phyloP scores from a whole-genome alignment of 1,140 invertebrate species.

The Drosophila prosaltans region DNA sequence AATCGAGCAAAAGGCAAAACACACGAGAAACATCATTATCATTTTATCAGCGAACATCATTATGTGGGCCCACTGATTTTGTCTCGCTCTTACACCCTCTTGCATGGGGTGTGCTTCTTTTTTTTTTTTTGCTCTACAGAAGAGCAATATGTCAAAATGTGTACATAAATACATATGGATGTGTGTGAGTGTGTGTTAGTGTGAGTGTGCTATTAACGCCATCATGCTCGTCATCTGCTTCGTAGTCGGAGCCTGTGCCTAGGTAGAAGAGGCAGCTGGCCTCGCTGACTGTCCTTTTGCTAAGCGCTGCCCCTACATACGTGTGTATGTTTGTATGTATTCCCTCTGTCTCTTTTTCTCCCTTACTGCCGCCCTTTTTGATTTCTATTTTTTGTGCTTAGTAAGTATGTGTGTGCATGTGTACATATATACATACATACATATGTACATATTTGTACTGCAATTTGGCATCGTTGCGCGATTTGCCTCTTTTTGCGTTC shows the following conservation, averaged over 20 bases:
- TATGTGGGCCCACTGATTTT: conserved; percentile 19
- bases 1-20: conserved; percentile 25
- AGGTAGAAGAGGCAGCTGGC: conserved; percentile 4
- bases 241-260: conserved; percentile 4
- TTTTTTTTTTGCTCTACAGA: conserved; percentile 12
- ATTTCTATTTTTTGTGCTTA: conserved; percentile 3
- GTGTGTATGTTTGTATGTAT: background rate
- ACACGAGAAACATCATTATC: conserved; percentile 61
- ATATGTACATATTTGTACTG: conserved; percentile 78
- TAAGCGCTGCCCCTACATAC: conserved; percentile 62
- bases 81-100: conserved; percentile 43
- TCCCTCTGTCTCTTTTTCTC: conserved; percentile 18
- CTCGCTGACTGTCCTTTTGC: conserved; percentile 71
- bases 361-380: background rate
- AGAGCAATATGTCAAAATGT: conserved; percentile 43
- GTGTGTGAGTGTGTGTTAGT: conserved; percentile 9
- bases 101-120: conserved; percentile 30
- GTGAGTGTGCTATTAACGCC: conserved; percentile 58
- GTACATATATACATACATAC: background rate
- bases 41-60: conserved; percentile 45
- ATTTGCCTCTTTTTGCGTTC: conserved; percentile 81
- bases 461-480: conserved; percentile 75
- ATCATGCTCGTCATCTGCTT: conserved; percentile 55
- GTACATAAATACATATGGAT: background rate
- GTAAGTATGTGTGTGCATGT: background rate